Evolutionary conservation across 23 tunicate species (phyloP), one percentile per base, ranked within the genome.

Genomic region (Corella eumyota): DNA sequence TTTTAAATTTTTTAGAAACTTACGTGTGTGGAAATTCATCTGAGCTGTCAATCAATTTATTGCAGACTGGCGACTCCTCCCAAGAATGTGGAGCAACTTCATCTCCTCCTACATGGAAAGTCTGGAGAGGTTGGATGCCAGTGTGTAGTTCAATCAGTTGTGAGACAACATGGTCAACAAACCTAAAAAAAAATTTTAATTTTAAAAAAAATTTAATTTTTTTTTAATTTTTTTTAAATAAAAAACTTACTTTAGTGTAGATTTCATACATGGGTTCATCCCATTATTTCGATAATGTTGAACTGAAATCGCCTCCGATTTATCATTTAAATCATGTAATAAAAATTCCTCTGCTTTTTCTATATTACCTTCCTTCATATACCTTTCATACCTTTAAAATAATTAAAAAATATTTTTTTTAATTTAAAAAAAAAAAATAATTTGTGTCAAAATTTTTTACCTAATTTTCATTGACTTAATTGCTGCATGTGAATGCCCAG

Each of bases 401-500:
- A 40, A 11, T 11, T 40, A 0, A 22, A 21, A 54, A 54, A 15
- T 40, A 9, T 40, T 40, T 9, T 40, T n/a, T n/a, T n/a, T n/a
- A n/a, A n/a, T n/a, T n/a, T n/a, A n/a, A n/a, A n/a, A n/a, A n/a
- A n/a, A n/a, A n/a, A n/a, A n/a, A n/a, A n/a, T n/a, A n/a, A n/a
- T n/a, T n/a, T n/a, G n/a, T n/a, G n/a, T n/a, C n/a, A n/a, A n/a
- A n/a, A n/a, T n/a, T n/a, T n/a, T 6, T 27, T 58, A 74, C 80
- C 80, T 64, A 15, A 68, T 76, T 47, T 72, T 61, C 81, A 82
- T 74, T 9, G 92, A 62, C 3, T 69, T 61, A n/a, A 82, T 68
- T 34, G 92, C 92, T 9, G 92, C 92, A 53, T 82, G 79, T 40
- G 75, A 72, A 54, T 82, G 92, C 0, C 92, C 92, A 4, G 92